A percentile compares a stretch with the other conserved stretches of the same genome.
Conservation (phyloP, 2,113 vertebrate genomes). For the Burhinus bistriatus region DNA sequence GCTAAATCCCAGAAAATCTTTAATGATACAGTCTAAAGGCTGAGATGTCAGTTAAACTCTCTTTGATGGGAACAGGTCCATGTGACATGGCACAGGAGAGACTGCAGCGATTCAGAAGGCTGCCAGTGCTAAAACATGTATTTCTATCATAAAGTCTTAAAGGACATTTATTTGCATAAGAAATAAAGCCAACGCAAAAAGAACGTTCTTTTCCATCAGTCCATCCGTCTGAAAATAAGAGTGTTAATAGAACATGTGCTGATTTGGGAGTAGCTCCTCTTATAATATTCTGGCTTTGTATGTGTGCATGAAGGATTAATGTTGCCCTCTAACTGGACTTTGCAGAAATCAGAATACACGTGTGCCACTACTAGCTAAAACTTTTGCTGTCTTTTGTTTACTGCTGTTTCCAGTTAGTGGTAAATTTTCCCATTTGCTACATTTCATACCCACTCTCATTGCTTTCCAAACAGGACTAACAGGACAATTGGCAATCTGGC, state of each 20-base stretch:
- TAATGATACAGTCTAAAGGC: slow-evolving; percentile 28
- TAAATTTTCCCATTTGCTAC: background rate
- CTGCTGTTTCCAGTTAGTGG: background rate
- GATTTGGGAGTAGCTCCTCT: background rate
- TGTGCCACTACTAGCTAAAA: background rate
- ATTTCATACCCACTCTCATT: background rate
- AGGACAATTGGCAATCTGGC: background rate
- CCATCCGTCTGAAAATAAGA: background rate
- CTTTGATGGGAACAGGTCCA: background rate
- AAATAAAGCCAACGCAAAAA: background rate
- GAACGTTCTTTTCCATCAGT: background rate
- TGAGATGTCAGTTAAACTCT: background rate
- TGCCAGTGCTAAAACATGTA: background rate
- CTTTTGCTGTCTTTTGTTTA: background rate
- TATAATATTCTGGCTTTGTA: background rate
- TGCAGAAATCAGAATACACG: background rate
- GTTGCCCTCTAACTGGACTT: background rate
- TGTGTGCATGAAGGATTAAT: background rate
- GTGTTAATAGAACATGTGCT: background rate
- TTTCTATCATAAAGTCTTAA: background rate
- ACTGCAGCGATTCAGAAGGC: background rate
- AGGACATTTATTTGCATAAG: background rate
- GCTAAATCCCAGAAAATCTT: slow-evolving; percentile 19
- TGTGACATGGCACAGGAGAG: background rate
- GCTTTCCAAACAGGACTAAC: background rate